Base-by-base conservation (phyloP, 2,888 invertebrate genomes). In the Adelognathus sp. region DNA sequence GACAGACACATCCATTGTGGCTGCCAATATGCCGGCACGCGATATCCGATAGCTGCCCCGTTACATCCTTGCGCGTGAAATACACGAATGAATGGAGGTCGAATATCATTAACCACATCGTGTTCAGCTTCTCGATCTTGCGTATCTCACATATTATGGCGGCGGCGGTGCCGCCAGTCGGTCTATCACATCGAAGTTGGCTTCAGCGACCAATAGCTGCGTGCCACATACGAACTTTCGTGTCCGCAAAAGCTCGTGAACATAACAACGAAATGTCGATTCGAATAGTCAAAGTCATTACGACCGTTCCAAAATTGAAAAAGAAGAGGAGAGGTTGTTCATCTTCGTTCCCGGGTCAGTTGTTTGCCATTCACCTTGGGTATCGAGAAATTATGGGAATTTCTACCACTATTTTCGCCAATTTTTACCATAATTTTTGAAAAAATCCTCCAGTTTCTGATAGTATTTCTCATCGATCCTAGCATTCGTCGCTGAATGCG, bases 1-100 rank as follows among this genome's bases (percentile, higher is more conserved):
- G 69, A 77, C 73, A 67, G 52, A 75, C 71, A 75, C 76, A 75
- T 66, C 79, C 41, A 81, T 83, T 81, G 78, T 81, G 54, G n/a
- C 14, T 60, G 44, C 71, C 76, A 75, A 72, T 71, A 70, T 75
- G 73, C 69, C 63, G 50, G 73, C 56, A 72, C 72, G 50, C 24
- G 52, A 67, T 67, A 72, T 46, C 18, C 33, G 50, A 71, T 71
- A 66, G 58, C 21, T 36, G 33, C 41, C 9, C 46, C 31, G 24
- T n/a, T 24, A 27, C 44, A 46, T 44, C 44, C 27, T 54, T 6
- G 24, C 54, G 39, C 27, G 33, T 18, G n/a, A n/a, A n/a, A 33
- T 66, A 46, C 39, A 21, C 70, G 72, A 56, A 76, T 52, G 70
- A 64, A 44, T n/a, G n/a, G n/a, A 50, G 50, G 9, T 24, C 24